A percentile compares a stretch with the other conserved stretches of the same genome.
phyloP scores from a whole-genome alignment of 2,113 vertebrate genomes.

The Butorides virescens region DNA sequence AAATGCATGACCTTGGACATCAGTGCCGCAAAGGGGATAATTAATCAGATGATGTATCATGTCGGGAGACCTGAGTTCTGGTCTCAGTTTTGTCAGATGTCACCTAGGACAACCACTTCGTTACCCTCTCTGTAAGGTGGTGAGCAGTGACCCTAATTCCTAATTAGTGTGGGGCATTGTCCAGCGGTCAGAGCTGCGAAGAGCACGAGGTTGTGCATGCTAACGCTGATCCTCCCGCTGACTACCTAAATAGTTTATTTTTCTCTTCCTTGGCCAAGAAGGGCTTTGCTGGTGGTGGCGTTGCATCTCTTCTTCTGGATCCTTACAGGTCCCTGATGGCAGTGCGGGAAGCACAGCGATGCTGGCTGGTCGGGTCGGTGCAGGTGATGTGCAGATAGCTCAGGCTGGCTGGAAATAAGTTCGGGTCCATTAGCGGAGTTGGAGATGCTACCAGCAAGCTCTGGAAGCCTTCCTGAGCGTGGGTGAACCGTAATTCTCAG shows the following conservation, averaged over 20 bases:
- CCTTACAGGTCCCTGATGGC: accelerated
- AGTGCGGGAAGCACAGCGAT: not conserved
- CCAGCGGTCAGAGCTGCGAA: not conserved
- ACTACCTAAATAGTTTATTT: not conserved
- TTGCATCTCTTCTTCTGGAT: not conserved
- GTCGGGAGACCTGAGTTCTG: not conserved
- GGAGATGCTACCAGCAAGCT: not conserved
- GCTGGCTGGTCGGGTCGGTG: not conserved
- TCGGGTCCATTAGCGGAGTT: accelerated
- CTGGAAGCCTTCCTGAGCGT: not conserved
- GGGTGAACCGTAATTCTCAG: not conserved
- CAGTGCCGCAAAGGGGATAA: not conserved
- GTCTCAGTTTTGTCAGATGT: not conserved
- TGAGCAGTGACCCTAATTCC: not conserved
- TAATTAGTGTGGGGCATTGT: not conserved
- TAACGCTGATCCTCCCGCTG: not conserved
- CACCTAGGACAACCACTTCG: not conserved
- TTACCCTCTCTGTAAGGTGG: not conserved
- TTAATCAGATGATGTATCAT: not conserved
- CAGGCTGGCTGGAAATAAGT: not conserved
- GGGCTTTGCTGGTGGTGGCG: not conserved
- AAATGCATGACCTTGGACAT: constrained; percentile 39
- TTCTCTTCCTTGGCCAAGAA: not conserved
- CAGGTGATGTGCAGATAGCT: not conserved
- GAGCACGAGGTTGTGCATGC: not conserved